These are phyloP conservation scores for Auanema sp. DNA, from an alignment of 2,888 invertebrate species.

Conservation along the genomic window DNA sequence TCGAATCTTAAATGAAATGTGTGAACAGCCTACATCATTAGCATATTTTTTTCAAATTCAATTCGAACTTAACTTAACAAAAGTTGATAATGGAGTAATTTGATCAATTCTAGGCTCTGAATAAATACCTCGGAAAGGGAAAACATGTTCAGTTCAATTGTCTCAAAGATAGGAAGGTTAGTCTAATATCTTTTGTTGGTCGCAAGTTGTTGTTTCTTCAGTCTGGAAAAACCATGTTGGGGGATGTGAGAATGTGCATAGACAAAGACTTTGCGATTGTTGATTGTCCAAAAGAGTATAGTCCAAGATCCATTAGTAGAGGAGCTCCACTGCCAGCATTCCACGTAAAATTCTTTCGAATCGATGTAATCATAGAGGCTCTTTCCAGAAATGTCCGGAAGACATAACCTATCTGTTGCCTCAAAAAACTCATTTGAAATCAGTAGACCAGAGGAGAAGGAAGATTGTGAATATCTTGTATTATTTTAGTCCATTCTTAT, in stretches of 20 bases:
- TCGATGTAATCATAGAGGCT: background rate
- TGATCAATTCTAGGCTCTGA: constrained; percentile 17
- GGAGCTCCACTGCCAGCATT: constrained; percentile 26
- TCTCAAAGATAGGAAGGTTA: constrained; percentile 37
- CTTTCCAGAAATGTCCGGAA: constrained; percentile 1
- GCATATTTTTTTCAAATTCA: constrained; percentile 4
- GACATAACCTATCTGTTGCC: too few relatives aligned
- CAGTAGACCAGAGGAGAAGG: too few relatives aligned
- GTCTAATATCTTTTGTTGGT: constrained; percentile 1
- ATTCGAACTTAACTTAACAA: background rate
- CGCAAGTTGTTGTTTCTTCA: constrained; percentile 10
- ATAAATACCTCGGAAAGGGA: constrained; percentile 16
- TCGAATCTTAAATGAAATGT: background rate
- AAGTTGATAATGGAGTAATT: background rate
- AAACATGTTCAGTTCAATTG: constrained; percentile 33
- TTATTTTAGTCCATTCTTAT: too few relatives aligned
- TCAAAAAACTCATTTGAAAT: too few relatives aligned
- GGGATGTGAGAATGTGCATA: constrained; percentile 35
- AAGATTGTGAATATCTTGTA: too few relatives aligned
- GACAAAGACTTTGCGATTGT: constrained; percentile 25
- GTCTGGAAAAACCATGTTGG: constrained; percentile 26
- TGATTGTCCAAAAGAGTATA: constrained; percentile 24
- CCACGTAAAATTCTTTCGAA: constrained; percentile 17
- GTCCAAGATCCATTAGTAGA: constrained; percentile 12
- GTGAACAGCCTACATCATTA: background rate